Percentiles rank a stretch among this genome's conserved stretches.
Conservation (phyloP, 2,113 vertebrate species). For the Dolichotis patagonum region DNA sequence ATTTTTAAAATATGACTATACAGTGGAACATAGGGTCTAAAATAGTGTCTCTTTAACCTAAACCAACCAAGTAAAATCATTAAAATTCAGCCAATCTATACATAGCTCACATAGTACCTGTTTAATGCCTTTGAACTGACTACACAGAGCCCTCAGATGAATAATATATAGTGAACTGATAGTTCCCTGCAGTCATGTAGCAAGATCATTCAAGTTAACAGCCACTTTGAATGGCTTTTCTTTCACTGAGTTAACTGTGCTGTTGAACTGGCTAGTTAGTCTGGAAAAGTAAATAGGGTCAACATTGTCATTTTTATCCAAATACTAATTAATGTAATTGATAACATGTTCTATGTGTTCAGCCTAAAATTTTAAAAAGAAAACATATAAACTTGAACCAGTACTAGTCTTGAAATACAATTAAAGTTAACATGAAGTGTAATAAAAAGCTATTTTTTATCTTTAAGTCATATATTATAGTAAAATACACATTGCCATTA, state of each 20-base stretch:
- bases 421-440: background rate
- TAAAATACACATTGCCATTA: background rate
- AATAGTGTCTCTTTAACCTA: background rate
- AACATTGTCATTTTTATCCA: background rate
- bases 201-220: constrained; percentile 42
- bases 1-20: background rate
- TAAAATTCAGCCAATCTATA: background rate
- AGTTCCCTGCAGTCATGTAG: constrained; percentile 16
- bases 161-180: constrained; percentile 12
- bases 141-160: background rate
- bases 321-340: constrained; percentile 43
- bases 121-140: constrained; percentile 13
- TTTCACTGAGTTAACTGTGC: background rate
- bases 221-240: background rate
- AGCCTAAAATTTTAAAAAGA: background rate
- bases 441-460: background rate
- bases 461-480: background rate
- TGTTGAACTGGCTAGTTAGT: background rate
- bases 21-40: background rate
- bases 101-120: background rate
- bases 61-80: background rate
- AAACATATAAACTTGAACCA: background rate
- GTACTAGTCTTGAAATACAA: background rate
- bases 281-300: background rate
- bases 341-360: background rate